Percentiles rank a stretch among this genome's conserved stretches.
phyloP scores from a whole-genome alignment of 2,888 invertebrate genomes.

The Ochropacha duplaris region DNA sequence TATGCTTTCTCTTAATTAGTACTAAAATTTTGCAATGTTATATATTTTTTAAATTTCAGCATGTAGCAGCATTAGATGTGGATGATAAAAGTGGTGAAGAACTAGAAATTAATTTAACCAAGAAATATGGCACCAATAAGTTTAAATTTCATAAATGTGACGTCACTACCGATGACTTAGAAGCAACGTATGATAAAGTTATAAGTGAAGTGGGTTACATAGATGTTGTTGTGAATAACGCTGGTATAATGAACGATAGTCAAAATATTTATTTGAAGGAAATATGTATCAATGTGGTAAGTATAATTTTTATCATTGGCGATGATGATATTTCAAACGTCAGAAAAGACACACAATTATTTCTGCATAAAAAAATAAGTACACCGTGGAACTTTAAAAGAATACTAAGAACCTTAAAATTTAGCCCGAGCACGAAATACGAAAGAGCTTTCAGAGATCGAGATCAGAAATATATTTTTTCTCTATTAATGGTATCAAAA shows the following conservation, averaged over 20 bases:
- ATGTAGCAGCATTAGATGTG: conserved; percentile 53
- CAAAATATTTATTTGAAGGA: conserved; percentile 52
- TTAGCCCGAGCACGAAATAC: no score
- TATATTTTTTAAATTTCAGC: conserved; percentile 42
- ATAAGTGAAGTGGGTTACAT: conserved; percentile 50
- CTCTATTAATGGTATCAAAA: no score
- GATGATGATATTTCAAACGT: no score
- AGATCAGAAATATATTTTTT: no score
- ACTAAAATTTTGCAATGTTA: no score
- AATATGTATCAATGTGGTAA: conserved; percentile 66
- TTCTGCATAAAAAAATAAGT: no score
- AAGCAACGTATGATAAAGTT: conserved; percentile 41
- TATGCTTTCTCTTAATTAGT: no score
- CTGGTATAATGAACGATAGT: conserved; percentile 66
- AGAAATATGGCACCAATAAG: conserved; percentile 39
- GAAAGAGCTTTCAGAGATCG: no score
- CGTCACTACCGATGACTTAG: conserved; percentile 48
- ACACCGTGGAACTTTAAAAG: no score
- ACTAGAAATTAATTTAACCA: conserved; percentile 41
- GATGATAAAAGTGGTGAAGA: conserved; percentile 35
- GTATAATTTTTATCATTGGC: conserved; percentile 19
- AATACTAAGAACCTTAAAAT: no score
- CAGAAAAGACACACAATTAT: no score
- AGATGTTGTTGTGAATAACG: conserved; percentile 64
- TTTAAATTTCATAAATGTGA: conserved; percentile 56